These are phyloP conservation scores for Portevinia maculata DNA, from an alignment of 2,888 invertebrate species.

Conservation along the genomic window DNA sequence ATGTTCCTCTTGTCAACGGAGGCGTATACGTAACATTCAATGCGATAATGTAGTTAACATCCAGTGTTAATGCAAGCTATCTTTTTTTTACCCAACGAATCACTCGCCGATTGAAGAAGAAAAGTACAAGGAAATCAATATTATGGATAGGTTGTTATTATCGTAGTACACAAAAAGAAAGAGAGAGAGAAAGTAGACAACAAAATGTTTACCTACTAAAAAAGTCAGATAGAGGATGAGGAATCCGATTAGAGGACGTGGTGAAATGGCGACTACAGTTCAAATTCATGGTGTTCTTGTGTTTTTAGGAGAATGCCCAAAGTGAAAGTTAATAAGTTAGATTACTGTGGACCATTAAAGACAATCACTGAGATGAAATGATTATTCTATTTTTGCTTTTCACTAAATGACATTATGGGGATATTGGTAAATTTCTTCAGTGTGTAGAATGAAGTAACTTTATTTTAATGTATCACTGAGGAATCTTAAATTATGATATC, in stretches of 20 bases:
- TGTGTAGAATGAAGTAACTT: background rate
- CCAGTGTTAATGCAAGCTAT: constrained; percentile 3
- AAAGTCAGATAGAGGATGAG: constrained; percentile 60
- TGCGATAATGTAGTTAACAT: constrained; percentile 27
- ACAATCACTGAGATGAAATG: constrained; percentile 40
- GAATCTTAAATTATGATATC: constrained; percentile 39
- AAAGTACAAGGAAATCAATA: constrained; percentile 49
- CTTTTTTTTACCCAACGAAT: constrained; percentile 43
- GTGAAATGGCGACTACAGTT: constrained; percentile 18
- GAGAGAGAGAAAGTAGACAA: background rate
- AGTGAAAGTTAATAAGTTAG: constrained; percentile 56
- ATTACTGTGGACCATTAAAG: constrained; percentile 49
- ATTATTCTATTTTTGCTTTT: constrained; percentile 24
- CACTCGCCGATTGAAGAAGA: constrained; percentile 24
- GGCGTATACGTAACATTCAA: constrained; percentile 42
- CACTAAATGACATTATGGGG: constrained; percentile 37
- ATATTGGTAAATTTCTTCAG: constrained; percentile 35
- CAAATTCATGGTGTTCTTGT: constrained; percentile 33
- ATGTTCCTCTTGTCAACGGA: constrained; percentile 40
- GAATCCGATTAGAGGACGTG: constrained; percentile 27
- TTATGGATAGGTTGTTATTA: constrained; percentile 38
- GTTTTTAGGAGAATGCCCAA: constrained; percentile 29
- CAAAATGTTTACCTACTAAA: constrained; percentile 51
- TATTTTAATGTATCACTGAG: constrained; percentile 6
- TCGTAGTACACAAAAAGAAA: constrained; percentile 8